Conservation (phyloP, 2,888 invertebrate species). For the Agelastica alni region DNA sequence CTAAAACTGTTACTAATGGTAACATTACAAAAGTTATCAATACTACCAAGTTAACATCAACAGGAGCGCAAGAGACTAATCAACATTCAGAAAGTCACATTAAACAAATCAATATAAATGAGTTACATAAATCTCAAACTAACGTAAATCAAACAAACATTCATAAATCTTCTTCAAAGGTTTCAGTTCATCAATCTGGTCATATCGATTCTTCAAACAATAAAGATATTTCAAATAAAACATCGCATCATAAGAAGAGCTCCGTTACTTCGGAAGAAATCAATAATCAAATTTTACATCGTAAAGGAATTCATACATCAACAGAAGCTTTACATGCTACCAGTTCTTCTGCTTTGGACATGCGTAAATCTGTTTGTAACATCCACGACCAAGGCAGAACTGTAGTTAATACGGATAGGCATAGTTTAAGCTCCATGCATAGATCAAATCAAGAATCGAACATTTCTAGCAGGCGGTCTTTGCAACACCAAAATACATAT, state of each 20-base stretch:
- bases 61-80: slow-evolving; percentile 41
- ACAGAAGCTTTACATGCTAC: slow-evolving; percentile 76
- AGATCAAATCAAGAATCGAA: slow-evolving; percentile 65
- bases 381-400: slow-evolving; percentile 74
- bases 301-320: slow-evolving; percentile 70
- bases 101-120: slow-evolving; percentile 39
- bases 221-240: slow-evolving; percentile 10
- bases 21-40: slow-evolving; percentile 59
- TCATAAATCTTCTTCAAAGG: slow-evolving; percentile 14
- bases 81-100: slow-evolving; percentile 33
- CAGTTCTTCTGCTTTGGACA: slow-evolving; percentile 75
- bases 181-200: not conserved
- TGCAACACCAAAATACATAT: slow-evolving; percentile 59
- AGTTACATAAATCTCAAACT: slow-evolving; percentile 52
- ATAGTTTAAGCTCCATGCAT: slow-evolving; percentile 79
- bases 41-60: slow-evolving; percentile 59
- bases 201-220: not conserved
- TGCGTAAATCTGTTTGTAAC: slow-evolving; percentile 80
- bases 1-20: slow-evolving; percentile 60
- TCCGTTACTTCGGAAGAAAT: slow-evolving; percentile 76
- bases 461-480: slow-evolving; percentile 58
- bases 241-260: slow-evolving; percentile 69
- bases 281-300: slow-evolving; percentile 76
- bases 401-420: slow-evolving; percentile 71
- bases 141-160: slow-evolving; percentile 41